These are phyloP conservation scores for Melipona beecheii DNA, from an alignment of 2,888 invertebrate genomes.

Conservation along the genomic window DNA sequence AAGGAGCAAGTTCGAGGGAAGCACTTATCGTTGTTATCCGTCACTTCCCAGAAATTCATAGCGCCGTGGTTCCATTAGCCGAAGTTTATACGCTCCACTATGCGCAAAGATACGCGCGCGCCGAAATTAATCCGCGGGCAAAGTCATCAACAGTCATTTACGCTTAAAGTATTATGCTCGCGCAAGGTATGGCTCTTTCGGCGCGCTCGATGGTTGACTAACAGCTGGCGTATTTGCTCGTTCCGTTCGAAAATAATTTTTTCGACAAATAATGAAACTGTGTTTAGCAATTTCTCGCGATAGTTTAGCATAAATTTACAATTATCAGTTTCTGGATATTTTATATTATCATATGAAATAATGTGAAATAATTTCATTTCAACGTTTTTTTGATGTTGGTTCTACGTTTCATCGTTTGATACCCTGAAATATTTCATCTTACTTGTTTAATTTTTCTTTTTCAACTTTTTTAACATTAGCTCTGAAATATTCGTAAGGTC, in stretches of 20 bases:
- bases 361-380: background rate
- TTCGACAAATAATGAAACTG: background rate
- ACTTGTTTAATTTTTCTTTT: background rate
- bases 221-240: background rate
- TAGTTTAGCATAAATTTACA: background rate
- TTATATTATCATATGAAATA: background rate
- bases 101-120: background rate
- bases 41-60: constrained; percentile 27
- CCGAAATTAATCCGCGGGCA: constrained; percentile 17
- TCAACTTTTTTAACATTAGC: no score
- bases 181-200: background rate
- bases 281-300: background rate
- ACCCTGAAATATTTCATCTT: no score
- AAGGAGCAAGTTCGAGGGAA: constrained; percentile 3
- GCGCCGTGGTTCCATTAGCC: constrained; percentile 22
- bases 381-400: background rate
- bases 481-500: no score
- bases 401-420: background rate
- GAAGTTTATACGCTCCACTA: constrained; percentile 11
- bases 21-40: constrained; percentile 30
- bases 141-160: constrained; percentile 24
- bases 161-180: background rate
- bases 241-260: background rate
- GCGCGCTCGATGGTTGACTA: background rate
- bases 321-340: background rate